phyloP scores from a whole-genome alignment of 2,888 invertebrate genomes.

The Melipona beecheii region DNA sequence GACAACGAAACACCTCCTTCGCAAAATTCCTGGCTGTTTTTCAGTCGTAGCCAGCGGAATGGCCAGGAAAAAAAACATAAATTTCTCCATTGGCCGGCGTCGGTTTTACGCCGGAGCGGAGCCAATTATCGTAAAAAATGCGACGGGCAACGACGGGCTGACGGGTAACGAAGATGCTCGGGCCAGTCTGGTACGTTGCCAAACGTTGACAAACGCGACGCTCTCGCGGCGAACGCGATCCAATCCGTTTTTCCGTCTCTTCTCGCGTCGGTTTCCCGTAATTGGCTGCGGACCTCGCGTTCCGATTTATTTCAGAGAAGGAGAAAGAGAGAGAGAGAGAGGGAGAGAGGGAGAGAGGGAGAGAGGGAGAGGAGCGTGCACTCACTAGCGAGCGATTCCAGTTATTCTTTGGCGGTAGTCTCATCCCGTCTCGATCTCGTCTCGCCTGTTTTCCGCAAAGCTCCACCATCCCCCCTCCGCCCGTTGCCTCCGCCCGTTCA shows the following conservation, averaged over 20 bases:
- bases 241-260: slow-evolving; percentile 35
- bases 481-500: background rate
- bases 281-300: slow-evolving; percentile 36
- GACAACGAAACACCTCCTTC: too few relatives aligned
- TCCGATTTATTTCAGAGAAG: slow-evolving; percentile 15
- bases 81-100: slow-evolving; percentile 48
- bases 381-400: background rate
- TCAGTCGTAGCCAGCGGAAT: slow-evolving; percentile 10
- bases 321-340: too few relatives aligned
- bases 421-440: background rate
- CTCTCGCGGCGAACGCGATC: slow-evolving; percentile 36
- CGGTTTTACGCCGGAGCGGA: slow-evolving; percentile 4
- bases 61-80: slow-evolving; percentile 13
- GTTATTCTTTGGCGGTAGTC: slow-evolving; percentile 20
- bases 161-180: slow-evolving; percentile 46
- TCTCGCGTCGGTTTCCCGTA: slow-evolving; percentile 33
- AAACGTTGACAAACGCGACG: slow-evolving; percentile 58
- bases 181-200: slow-evolving; percentile 56
- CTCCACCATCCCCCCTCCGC: background rate
- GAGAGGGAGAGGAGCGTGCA: too few relatives aligned
- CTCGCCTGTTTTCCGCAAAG: background rate
- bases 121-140: slow-evolving; percentile 62
- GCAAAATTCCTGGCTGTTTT: background rate
- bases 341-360: too few relatives aligned
- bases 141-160: slow-evolving; percentile 20